A percentile compares a stretch with the other conserved stretches of the same genome.
phyloP scores from a whole-genome alignment of 2,888 invertebrate species.

The Drosophila melanosoma region DNA sequence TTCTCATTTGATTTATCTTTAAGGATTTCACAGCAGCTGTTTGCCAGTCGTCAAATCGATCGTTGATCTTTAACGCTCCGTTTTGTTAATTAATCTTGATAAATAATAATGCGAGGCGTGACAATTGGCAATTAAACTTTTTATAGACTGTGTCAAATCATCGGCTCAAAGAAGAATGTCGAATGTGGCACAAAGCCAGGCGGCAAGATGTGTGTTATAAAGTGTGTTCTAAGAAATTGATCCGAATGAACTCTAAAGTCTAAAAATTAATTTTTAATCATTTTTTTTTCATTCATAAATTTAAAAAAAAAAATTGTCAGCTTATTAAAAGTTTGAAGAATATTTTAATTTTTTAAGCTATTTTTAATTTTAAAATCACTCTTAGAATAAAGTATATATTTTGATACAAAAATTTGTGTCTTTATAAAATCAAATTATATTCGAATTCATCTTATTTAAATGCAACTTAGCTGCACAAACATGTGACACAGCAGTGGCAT shows the following conservation, averaged over 20 bases:
- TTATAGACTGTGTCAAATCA: constrained; percentile 39
- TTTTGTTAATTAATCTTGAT: constrained; percentile 28
- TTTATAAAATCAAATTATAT: neutral
- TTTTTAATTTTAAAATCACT: no score
- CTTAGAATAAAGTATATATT: no score
- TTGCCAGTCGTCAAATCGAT: neutral
- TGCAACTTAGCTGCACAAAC: neutral
- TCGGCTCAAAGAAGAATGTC: neutral
- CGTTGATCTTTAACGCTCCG: constrained; percentile 14
- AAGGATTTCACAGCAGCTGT: constrained; percentile 45
- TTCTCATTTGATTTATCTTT: constrained; percentile 31
- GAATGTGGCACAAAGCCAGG: neutral
- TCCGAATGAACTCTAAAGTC: neutral
- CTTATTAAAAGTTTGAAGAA: neutral
- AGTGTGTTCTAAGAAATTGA: neutral
- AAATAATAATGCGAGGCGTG: constrained; percentile 16
- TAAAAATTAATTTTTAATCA: neutral
- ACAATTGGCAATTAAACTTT: constrained; percentile 33
- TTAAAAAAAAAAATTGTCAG: neutral
- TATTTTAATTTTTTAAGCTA: neutral
- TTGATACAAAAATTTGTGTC: neutral
- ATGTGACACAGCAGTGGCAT: neutral
- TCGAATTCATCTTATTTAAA: no score
- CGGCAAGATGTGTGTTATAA: neutral
- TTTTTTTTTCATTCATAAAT: neutral